Conservation (phyloP, 2,797 vertebrate species). For the Sebastes itinus region DNA sequence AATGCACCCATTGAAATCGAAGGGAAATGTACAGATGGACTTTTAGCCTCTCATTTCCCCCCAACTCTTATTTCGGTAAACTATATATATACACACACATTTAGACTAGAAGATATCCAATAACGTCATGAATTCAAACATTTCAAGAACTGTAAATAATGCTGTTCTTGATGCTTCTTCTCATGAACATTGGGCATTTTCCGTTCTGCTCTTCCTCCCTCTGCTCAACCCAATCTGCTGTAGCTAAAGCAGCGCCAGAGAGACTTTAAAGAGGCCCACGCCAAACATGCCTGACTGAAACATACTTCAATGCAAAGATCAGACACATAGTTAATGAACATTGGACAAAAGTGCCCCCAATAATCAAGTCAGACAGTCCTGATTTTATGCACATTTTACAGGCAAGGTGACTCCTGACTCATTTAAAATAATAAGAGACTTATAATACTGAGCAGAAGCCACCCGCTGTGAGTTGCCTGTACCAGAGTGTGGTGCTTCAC, state of each 20-base stretch:
- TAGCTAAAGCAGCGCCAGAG: conserved; percentile 26
- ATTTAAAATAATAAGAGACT: background rate
- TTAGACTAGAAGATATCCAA: conserved; percentile 24
- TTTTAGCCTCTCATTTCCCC: conserved; percentile 24
- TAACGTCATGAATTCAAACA: background rate
- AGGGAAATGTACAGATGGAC: conserved; percentile 47
- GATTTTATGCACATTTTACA: conserved; percentile 20
- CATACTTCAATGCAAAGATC: conserved; percentile 11
- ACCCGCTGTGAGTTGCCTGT: conserved; percentile 13
- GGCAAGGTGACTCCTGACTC: conserved; percentile 10
- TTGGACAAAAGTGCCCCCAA: conserved; percentile 9
- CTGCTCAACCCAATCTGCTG: conserved; percentile 42
- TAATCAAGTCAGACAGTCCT: conserved; percentile 13
- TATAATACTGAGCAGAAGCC: conserved; percentile 12
- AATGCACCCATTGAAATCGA: conserved; percentile 55
- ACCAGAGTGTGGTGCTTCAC: conserved; percentile 16
- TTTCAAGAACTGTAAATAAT: conserved; percentile 46
- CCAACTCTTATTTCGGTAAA: conserved; percentile 27
- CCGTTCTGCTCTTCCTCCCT: conserved; percentile 28
- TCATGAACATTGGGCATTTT: conserved; percentile 9
- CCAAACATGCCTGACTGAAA: conserved; percentile 10
- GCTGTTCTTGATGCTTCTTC: conserved; percentile 19
- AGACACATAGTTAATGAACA: conserved; percentile 15
- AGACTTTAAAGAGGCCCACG: background rate
- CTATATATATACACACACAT: conserved; percentile 46